These are phyloP conservation scores for Glyphotaelius pellucidus DNA, from an alignment of 2,888 invertebrate species.

Conservation along the genomic window DNA sequence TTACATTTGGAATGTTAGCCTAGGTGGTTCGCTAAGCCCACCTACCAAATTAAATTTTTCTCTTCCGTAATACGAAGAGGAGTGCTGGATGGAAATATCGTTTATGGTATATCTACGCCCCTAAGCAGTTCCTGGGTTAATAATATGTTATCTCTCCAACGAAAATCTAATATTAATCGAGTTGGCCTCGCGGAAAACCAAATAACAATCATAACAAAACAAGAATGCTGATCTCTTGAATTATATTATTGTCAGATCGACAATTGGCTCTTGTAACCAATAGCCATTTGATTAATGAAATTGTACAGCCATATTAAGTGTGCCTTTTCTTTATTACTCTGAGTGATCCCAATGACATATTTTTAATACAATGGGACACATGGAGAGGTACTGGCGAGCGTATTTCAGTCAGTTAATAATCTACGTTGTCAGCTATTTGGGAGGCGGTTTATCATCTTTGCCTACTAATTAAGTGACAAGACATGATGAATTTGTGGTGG, in stretches of 20 bases:
- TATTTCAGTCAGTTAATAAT: neutral
- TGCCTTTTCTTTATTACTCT: neutral
- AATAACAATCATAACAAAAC: neutral
- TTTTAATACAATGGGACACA: neutral
- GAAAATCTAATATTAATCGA: neutral
- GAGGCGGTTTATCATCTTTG: neutral
- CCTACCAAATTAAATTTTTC: too few species aligned
- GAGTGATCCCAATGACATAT: constrained; percentile 5
- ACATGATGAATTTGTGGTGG: neutral
- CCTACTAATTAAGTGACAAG: neutral
- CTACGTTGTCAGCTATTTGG: neutral
- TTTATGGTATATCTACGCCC: too few species aligned
- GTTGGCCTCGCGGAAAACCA: neutral
- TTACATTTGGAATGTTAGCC: too few species aligned
- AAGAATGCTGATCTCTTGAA: neutral
- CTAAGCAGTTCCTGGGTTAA: neutral
- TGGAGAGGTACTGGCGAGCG: neutral
- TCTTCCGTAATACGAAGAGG: too few species aligned
- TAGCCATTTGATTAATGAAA: constrained; percentile 30
- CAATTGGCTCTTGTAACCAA: constrained; percentile 12
- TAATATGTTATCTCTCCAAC: neutral
- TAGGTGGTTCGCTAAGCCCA: too few species aligned
- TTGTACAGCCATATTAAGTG: neutral
- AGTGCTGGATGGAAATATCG: too few species aligned
- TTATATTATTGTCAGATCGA: neutral